Evolutionary conservation across 2,888 invertebrate genomes (phyloP).

Genomic region (Brachypalpus laphriformis): DNA sequence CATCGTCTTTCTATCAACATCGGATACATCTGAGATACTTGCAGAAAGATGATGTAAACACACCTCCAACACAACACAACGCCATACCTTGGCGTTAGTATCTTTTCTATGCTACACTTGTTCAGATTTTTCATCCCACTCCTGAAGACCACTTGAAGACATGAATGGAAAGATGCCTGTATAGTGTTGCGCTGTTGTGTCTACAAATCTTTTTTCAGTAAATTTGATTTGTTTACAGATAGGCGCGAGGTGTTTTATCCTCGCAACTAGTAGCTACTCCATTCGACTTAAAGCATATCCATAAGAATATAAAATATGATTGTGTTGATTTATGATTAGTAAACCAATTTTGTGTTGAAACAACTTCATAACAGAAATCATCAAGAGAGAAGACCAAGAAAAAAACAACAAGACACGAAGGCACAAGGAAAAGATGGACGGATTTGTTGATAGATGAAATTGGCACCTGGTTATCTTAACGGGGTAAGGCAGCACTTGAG

Average conservation of each 20-base stretch:
- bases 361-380: constrained; percentile 66
- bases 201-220: constrained; percentile 59
- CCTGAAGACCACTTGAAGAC: constrained; percentile 54
- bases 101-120: constrained; percentile 44
- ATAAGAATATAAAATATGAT: constrained; percentile 71
- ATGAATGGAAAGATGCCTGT: constrained; percentile 33
- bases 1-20: constrained; percentile 69
- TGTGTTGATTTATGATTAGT: constrained; percentile 72
- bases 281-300: constrained; percentile 28
- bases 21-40: constrained; percentile 66
- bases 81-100: constrained; percentile 47
- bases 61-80: constrained; percentile 46
- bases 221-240: constrained; percentile 65
- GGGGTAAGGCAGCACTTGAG: constrained; percentile 43
- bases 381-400: constrained; percentile 1
- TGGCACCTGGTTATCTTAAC: constrained; percentile 67
- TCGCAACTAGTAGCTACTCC: constrained; percentile 10
- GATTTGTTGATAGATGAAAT: constrained; percentile 56
- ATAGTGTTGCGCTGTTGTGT: constrained; percentile 59
- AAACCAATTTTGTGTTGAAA: constrained; percentile 68
- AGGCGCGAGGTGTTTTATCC: constrained; percentile 50
- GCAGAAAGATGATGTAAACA: constrained; percentile 71
- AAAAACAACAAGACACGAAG: not conserved
- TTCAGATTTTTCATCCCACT: not conserved
- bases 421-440: constrained; percentile 19